Evolutionary conservation across 2,797 vertebrate genomes (phyloP), one percentile per base, ranked within the genome.

Genomic region (Champsocephalus esox): DNA sequence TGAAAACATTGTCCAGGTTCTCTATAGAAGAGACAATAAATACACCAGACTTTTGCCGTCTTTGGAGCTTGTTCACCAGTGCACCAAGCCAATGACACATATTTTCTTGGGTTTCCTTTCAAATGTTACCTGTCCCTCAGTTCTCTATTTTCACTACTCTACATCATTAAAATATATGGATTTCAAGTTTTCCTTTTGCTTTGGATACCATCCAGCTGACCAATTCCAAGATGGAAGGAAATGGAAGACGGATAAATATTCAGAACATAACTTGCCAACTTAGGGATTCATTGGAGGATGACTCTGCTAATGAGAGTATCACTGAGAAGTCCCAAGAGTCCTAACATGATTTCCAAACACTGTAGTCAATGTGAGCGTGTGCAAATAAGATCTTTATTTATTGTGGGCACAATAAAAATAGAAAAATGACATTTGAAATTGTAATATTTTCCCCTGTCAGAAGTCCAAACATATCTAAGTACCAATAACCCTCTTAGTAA

Each of bases 301-400:
- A 59, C 66, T 67, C 70, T 54, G 67, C 57, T 78, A 77, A 85
- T 86, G 73, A 79, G 66, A 66, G 62, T 70, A 67, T 74, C 56
- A 52, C 75, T 45, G 75, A 66, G 32, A 70, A 80, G 66, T 81
- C 75, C 72, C 55, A 21, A 52, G 50, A 73, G 54, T 70, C 69
- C 52, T 62, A 62, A 41, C 56, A 69, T 80, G 0, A 57, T 46
- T 77, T 78, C 17, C 24, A 65, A 70, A 52, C 60, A 17, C 16
- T 56, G 28, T 34, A n/a, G 62, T 66, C 28, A 19, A 3, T 61
- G 58, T 68, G 38, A 57, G 75, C 57, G 7, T 7, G 17, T 78
- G 51, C 59, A 78, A 77, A 80, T 80, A 9, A 70, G 66, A 51
- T 67, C 19, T 64, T 73, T 83, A 73, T 80, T 80, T 61, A 79